Percentiles rank a stretch among this genome's conserved stretches.
These are phyloP conservation scores for Trachelus troglodyta DNA, from an alignment of 2,888 invertebrate species.

Conservation along the genomic window DNA sequence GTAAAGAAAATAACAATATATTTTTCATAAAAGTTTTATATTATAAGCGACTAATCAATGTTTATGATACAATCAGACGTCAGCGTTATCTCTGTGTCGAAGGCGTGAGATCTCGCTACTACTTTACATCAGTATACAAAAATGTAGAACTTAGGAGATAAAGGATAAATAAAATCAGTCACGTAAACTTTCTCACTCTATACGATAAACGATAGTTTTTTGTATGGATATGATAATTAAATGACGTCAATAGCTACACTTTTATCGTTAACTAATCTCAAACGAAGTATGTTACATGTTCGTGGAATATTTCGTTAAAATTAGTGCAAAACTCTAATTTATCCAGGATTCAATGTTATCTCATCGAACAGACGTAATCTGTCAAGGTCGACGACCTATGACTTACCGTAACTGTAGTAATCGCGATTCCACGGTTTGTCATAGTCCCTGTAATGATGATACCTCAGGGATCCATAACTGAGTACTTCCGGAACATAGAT, in stretches of 20 bases:
- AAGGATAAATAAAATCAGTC: background rate
- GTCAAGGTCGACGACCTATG: background rate
- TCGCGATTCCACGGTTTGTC: conserved; percentile 67
- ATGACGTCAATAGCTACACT: background rate
- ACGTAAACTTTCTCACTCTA: background rate
- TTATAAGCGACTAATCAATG: background rate
- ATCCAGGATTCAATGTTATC: background rate
- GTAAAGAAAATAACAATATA: background rate
- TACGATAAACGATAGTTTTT: background rate
- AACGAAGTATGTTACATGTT: background rate
- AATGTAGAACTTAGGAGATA: background rate
- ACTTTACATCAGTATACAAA: background rate
- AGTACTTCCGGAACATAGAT: conserved; percentile 70
- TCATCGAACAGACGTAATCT: background rate
- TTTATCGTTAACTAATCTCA: background rate
- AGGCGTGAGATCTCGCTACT: background rate
- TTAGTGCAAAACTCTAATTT: too few species aligned
- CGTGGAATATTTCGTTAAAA: background rate
- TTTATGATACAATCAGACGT: background rate
- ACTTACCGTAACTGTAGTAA: conserved; percentile 56
- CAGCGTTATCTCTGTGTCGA: background rate
- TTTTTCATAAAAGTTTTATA: background rate
- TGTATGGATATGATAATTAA: background rate
- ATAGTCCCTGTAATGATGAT: conserved; percentile 68
- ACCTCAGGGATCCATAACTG: conserved; percentile 68